phyloP scores from a whole-genome alignment of 2,888 invertebrate species.

The Cabera pusaria region DNA sequence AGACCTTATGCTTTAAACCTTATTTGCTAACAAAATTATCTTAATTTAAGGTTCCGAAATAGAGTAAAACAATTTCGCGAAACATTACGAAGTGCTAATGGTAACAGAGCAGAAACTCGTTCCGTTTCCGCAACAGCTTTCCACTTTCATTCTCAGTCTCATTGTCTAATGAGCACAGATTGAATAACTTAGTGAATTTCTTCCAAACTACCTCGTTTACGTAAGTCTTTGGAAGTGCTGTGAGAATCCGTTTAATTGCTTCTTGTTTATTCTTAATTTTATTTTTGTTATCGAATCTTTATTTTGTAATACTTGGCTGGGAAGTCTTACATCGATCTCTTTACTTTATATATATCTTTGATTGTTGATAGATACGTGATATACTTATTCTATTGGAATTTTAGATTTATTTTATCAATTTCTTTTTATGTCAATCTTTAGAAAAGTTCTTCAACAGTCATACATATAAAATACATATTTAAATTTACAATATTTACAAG shows the following conservation, averaged over 20 bases:
- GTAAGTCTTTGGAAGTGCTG: slow-evolving; percentile 57
- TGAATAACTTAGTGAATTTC: slow-evolving; percentile 76
- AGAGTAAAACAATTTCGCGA: slow-evolving; percentile 21
- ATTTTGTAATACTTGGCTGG: slow-evolving; percentile 54
- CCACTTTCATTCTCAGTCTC: slow-evolving; percentile 77
- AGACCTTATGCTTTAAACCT: too few species aligned
- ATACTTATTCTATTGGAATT: too few species aligned
- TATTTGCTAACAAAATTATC: neutral
- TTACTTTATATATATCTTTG: too few species aligned
- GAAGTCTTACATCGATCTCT: slow-evolving; percentile 27
- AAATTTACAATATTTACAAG: too few species aligned
- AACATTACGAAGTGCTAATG: slow-evolving; percentile 40
- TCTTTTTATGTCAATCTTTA: too few species aligned
- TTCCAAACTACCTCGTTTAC: slow-evolving; percentile 62
- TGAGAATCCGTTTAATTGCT: slow-evolving; percentile 72
- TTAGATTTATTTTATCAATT: too few species aligned
- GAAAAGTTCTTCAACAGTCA: too few species aligned
- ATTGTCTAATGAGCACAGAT: slow-evolving; percentile 73
- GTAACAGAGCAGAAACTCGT: slow-evolving; percentile 49
- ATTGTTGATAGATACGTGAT: too few species aligned
- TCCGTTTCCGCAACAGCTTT: slow-evolving; percentile 73
- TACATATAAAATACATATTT: too few species aligned
- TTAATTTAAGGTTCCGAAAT: slow-evolving; percentile 6
- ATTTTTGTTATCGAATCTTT: slow-evolving; percentile 62
- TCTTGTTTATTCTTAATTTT: slow-evolving; percentile 57